Conservation (phyloP, 35 echinoderm and acorn worm genomes). For the Ophiothrix spiculata region DNA sequence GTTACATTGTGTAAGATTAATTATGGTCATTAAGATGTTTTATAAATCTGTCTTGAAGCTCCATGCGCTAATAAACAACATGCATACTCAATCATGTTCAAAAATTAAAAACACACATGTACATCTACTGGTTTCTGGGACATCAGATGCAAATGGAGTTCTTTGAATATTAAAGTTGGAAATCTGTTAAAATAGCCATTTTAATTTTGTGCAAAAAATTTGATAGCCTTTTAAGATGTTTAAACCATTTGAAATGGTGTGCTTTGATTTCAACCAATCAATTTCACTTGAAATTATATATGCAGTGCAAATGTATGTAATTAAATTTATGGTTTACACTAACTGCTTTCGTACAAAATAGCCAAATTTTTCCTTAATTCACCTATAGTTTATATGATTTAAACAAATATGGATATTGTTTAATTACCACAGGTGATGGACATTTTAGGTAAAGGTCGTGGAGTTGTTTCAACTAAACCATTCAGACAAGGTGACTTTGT, state of each 20-base stretch:
- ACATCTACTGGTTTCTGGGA: not conserved
- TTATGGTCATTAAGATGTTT: not conserved
- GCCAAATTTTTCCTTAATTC: not conserved
- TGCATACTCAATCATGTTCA: not conserved
- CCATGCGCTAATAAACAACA: not conserved
- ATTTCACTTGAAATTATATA: not conserved
- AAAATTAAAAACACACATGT: not conserved
- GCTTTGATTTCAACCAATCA: not conserved
- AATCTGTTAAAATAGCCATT: not conserved
- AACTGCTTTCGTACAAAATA: not conserved
- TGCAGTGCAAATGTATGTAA: not conserved
- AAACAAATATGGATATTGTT: not conserved
- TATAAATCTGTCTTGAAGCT: not conserved
- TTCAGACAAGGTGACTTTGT: conserved; percentile 90
- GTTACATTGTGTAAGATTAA: not conserved
- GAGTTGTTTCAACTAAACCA: conserved; percentile 54
- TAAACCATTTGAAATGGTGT: not conserved
- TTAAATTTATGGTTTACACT: not conserved
- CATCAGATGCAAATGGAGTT: not conserved
- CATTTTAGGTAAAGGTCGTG: conserved; percentile 78
- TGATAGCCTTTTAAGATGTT: not conserved
- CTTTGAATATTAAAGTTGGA: not conserved
- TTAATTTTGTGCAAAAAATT: not conserved
- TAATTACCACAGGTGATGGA: conserved; percentile 43
- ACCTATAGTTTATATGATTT: not conserved